Base-by-base conservation (phyloP, 2,797 vertebrate genomes). In the Melanotaenia parkinsoni region DNA sequence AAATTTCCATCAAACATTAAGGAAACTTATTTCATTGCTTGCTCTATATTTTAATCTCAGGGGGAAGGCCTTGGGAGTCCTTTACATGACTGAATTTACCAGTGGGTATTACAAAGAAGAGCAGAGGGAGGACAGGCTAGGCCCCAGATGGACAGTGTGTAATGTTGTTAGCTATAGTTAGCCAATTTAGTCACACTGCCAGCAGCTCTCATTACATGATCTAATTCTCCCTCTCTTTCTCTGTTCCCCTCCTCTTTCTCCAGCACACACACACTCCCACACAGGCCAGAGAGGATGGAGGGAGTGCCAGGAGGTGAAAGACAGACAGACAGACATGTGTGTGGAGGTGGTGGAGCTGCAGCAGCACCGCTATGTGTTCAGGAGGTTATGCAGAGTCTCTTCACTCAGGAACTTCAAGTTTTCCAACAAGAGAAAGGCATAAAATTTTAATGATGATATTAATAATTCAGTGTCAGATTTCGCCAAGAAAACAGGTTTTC, bases 101-200 rank as follows among this genome's bases (percentile, higher is more conserved):
- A 51, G 59, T 80, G 50, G 56, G 33, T 47, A 51, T 72, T 82
- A 89, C 86, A 84, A 90, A 87, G 84, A 80, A 63, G 83, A 91
- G 87, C 88, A 86, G 83, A 85, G 85, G 83, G 84, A 90, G 88
- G 80, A 90, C 89, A 88, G 83, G 83, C 88, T 81, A 70, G 84
- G 88, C 87, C 92, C 85, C 94, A 94, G 92, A 94, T 93, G 94
- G 93, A 90, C 89, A 89, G 85, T 91, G 91, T 93, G 90, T 94
- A 94, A 95, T 91, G 90, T 87, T 90, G 94, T 94, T 94, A 94
- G 90, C 90, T 91, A 91, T 92, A 94, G 91, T 94, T 93, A 92
- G 92, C 89, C 87, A 90, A 89, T 92, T 88, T 88, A 90, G 89
- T 91, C 81, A 84, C 88, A 89, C 89, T 91, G 91, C 90, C 91